Conservation (phyloP, 92 coral and sea anemone species). For the Epizoanthus scotinus region DNA sequence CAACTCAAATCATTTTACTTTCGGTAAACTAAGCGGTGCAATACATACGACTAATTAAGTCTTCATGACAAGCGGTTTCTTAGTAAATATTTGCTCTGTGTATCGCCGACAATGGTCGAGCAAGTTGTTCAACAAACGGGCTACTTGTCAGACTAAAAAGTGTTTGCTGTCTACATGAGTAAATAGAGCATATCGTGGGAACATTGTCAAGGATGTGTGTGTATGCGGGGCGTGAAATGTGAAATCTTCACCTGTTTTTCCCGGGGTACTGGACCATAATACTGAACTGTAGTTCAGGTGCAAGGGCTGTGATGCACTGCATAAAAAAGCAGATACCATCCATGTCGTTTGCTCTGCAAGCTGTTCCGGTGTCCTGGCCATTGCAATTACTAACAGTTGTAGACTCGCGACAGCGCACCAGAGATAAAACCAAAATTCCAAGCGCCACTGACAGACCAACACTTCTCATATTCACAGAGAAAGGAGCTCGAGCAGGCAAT, state of each 20-base stretch:
- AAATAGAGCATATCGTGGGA: no score
- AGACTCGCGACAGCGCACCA: background rate
- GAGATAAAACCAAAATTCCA: background rate
- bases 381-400: background rate
- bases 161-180: no score
- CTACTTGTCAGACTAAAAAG: no score
- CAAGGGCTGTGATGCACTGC: conserved; percentile 7
- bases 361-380: conserved; percentile 14
- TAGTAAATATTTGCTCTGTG: conserved; percentile 17
- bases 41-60: background rate
- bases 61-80: background rate
- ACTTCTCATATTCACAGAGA: background rate
- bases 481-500: background rate
- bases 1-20: no score
- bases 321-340: conserved; percentile 12
- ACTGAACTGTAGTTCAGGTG: background rate
- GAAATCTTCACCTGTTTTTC: conserved; percentile 16
- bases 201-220: no score
- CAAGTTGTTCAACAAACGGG: background rate
- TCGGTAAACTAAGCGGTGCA: no score
- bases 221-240: background rate
- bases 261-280: conserved; percentile 35
- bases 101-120: background rate
- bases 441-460: background rate
- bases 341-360: background rate